A percentile compares a stretch with the other conserved stretches of the same genome.
Conservation (phyloP, 2,797 vertebrate genomes). For the Falco cherrug region DNA sequence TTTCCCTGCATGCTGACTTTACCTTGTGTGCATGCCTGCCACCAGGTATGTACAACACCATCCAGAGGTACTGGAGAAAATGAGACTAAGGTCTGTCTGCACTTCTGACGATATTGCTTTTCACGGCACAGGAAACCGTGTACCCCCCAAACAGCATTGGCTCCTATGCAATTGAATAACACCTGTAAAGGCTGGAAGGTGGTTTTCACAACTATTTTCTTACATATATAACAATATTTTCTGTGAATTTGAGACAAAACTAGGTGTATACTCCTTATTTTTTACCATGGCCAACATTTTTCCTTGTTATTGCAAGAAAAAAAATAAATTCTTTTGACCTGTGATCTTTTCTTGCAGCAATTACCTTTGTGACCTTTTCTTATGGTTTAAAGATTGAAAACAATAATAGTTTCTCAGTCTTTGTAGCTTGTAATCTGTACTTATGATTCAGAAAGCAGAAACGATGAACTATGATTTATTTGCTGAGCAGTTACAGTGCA, state of each 20-base stretch:
- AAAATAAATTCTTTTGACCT: not conserved
- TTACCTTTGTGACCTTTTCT: not conserved
- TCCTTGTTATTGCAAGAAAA: not conserved
- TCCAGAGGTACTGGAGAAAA: no score
- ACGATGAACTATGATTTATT: not conserved
- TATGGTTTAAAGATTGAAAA: not conserved
- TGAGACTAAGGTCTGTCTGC: not conserved
- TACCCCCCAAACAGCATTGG: not conserved
- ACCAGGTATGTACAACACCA: accelerated
- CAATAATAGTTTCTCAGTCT: not conserved
- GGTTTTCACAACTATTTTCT: not conserved
- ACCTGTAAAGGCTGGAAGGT: accelerated
- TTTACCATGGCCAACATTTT: not conserved
- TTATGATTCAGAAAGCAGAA: constrained; percentile 1
- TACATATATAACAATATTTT: accelerated
- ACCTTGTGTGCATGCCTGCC: accelerated
- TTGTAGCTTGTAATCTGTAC: not conserved
- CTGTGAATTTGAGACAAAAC: not conserved
- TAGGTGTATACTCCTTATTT: not conserved
- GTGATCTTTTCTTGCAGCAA: not conserved
- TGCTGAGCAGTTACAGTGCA: not conserved
- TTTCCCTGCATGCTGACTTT: not conserved
- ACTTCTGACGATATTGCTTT: not conserved
- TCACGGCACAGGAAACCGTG: no score
- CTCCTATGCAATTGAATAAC: accelerated